Conservation (phyloP, 2,797 vertebrate genomes). For the Mastacembelus armatus region DNA sequence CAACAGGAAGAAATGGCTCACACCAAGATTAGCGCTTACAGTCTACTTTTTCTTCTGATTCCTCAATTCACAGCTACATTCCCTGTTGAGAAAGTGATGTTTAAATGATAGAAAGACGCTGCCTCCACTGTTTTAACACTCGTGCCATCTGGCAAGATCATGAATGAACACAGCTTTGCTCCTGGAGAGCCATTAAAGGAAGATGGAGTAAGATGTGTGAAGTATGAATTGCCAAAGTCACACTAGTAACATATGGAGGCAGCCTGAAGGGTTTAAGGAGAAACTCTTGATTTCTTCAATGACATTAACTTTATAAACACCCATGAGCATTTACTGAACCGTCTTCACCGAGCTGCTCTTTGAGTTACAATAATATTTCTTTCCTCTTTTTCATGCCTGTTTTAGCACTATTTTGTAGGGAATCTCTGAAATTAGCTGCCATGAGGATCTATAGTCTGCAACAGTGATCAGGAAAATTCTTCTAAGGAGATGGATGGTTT, state of each 20-base stretch:
- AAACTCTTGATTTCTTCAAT: constrained; percentile 42
- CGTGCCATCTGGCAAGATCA: constrained; percentile 72
- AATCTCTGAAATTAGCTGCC: constrained; percentile 66
- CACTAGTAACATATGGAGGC: constrained; percentile 60
- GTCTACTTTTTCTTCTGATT: background rate
- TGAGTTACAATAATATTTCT: constrained; percentile 27
- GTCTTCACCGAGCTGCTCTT: background rate
- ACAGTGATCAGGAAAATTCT: constrained; percentile 51
- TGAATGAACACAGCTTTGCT: constrained; percentile 58
- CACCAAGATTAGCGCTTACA: constrained; percentile 8
- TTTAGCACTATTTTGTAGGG: constrained; percentile 26
- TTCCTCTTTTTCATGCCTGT: constrained; percentile 12
- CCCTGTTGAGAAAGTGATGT: constrained; percentile 51
- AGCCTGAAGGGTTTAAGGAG: constrained; percentile 51
- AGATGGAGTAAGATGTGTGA: constrained; percentile 61
- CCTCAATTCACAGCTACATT: constrained; percentile 9
- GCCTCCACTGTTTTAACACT: constrained; percentile 61
- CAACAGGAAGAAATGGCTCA: constrained; percentile 4
- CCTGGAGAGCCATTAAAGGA: constrained; percentile 63
- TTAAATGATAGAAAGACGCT: constrained; percentile 60
- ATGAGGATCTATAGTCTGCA: constrained; percentile 51
- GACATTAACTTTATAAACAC: constrained; percentile 56
- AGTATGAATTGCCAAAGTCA: constrained; percentile 68
- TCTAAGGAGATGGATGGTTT: constrained; percentile 66
- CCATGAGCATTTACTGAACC: constrained; percentile 40